Conservation (phyloP, 1,140 invertebrate genomes). For the Bombus waltoni region DNA sequence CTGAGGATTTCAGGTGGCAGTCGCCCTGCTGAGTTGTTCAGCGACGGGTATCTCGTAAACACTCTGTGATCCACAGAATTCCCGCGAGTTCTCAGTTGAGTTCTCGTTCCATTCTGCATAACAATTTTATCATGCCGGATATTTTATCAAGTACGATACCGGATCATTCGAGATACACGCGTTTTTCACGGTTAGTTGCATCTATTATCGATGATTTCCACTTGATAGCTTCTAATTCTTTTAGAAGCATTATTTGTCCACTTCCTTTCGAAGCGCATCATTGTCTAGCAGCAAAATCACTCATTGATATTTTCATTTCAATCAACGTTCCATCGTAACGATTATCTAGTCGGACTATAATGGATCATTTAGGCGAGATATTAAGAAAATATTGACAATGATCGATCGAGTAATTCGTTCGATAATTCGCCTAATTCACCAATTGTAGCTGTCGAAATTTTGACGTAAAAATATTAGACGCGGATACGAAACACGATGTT, state of each 20-base stretch:
- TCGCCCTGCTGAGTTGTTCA: slow-evolving; percentile 73
- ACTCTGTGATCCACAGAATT: slow-evolving; percentile 32
- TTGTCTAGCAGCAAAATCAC: neutral
- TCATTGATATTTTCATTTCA: neutral
- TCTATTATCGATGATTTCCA: slow-evolving; percentile 3
- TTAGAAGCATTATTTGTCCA: neutral
- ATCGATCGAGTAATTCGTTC: neutral
- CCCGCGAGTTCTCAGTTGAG: slow-evolving; percentile 44
- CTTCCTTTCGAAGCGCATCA: neutral
- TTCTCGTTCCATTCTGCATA: slow-evolving; percentile 8
- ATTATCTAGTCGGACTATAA: neutral
- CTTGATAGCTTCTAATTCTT: neutral
- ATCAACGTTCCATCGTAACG: neutral
- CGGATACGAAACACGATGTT: neutral
- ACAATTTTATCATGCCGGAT: slow-evolving; percentile 25
- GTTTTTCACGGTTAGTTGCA: slow-evolving; percentile 40
- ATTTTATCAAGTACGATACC: neutral
- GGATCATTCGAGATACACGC: neutral
- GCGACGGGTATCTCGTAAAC: slow-evolving; percentile 66
- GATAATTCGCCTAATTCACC: neutral
- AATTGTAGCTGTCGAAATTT: neutral
- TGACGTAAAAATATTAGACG: neutral
- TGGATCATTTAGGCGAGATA: neutral
- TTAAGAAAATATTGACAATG: too few species aligned
- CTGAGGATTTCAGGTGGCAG: slow-evolving; percentile 74